A percentile compares a stretch with the other conserved stretches of the same genome.
These are phyloP conservation scores for Drosophila gaucha DNA, from an alignment of 2,888 invertebrate genomes.

Conservation along the genomic window DNA sequence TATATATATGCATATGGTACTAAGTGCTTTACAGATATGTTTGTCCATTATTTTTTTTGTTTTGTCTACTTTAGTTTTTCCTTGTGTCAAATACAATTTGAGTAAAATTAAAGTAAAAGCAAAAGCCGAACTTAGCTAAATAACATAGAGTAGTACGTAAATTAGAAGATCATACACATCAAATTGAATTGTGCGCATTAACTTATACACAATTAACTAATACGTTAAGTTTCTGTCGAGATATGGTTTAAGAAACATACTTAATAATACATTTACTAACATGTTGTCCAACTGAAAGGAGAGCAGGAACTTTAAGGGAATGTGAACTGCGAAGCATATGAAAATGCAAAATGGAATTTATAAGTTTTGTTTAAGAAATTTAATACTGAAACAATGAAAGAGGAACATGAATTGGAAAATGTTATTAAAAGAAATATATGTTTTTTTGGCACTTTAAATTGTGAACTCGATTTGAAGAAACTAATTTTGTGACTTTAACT, in stretches of 20 bases:
- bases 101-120: conserved; percentile 4
- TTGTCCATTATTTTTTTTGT: conserved; percentile 36
- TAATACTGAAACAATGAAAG: no score
- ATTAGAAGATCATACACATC: conserved; percentile 8
- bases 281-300: conserved; percentile 9
- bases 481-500: background rate
- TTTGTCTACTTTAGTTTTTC: background rate
- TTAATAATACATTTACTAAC: conserved; percentile 16
- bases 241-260: conserved; percentile 23
- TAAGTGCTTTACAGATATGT: conserved; percentile 51
- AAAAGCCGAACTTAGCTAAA: conserved; percentile 7
- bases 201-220: conserved; percentile 27
- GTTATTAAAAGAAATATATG: no score
- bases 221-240: conserved; percentile 23
- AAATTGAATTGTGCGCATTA: conserved; percentile 28
- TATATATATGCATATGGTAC: conserved; percentile 31
- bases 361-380: no score
- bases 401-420: background rate
- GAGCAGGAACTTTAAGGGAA: conserved; percentile 9
- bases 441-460: conserved; percentile 6
- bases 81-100: conserved; percentile 26
- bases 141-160: conserved; percentile 6
- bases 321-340: background rate
- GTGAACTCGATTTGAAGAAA: no score
- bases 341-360: conserved; percentile 13